These are phyloP conservation scores for Aricia artaxerxes DNA, from an alignment of 2,888 invertebrate genomes.

Conservation along the genomic window DNA sequence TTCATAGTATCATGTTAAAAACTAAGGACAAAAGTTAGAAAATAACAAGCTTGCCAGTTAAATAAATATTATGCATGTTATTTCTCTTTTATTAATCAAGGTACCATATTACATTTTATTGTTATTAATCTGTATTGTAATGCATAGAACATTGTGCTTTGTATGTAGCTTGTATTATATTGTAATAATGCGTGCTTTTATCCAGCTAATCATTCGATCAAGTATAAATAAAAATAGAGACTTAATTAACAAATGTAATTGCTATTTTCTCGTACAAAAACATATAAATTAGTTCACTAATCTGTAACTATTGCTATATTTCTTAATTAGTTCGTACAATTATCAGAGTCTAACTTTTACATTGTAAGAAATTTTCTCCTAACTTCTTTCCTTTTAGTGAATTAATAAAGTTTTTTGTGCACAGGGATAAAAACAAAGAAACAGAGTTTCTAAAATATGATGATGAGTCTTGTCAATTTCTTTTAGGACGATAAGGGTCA, in stretches of 20 bases:
- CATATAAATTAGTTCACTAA: slow-evolving; percentile 48
- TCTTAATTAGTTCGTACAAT: slow-evolving; percentile 49
- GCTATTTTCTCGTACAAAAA: background rate
- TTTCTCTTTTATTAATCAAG: no score
- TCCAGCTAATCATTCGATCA: background rate
- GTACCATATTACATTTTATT: no score
- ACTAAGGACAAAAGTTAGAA: background rate
- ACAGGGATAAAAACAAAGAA: background rate
- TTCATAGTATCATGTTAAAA: no score
- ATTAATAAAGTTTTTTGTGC: slow-evolving; percentile 5
- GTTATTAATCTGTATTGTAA: no score
- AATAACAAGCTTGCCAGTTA: background rate
- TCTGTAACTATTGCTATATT: slow-evolving; percentile 47
- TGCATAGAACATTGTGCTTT: no score
- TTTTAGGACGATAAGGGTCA: background rate
- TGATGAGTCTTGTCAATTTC: background rate
- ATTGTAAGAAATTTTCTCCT: background rate
- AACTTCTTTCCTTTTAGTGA: slow-evolving; percentile 20
- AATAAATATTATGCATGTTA: no score
- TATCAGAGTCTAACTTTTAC: slow-evolving; percentile 37
- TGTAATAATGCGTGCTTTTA: no score
- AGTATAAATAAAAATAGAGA: background rate
- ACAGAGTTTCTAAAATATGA: background rate
- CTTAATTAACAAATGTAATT: background rate
- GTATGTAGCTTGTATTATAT: no score